A percentile compares a stretch with the other conserved stretches of the same genome.
Evolutionary conservation across 2,113 vertebrate genomes (phyloP).

Genomic region (Ardeotis arabs): DNA sequence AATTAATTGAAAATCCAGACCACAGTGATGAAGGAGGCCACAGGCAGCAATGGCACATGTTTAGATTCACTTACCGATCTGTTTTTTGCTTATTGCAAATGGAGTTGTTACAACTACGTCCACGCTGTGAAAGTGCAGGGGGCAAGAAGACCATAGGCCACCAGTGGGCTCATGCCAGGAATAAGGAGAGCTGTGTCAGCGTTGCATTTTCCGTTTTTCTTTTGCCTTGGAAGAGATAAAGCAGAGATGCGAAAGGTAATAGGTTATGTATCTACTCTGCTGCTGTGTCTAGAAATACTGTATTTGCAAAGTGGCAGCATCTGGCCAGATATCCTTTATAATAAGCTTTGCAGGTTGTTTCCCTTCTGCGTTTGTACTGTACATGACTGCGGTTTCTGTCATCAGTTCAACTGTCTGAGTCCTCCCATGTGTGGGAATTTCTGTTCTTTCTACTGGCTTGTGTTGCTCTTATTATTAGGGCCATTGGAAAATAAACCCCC

Average conservation of each 20-base stretch:
- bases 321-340: neutral
- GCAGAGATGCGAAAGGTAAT: neutral
- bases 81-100: neutral
- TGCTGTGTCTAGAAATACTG: neutral
- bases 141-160: neutral
- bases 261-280: neutral
- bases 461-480: neutral
- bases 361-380: neutral
- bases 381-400: neutral
- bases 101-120: neutral
- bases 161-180: neutral
- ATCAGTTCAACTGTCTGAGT: neutral
- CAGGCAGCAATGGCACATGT: neutral
- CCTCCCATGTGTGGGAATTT: neutral
- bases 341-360: neutral
- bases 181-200: neutral
- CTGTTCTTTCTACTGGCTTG: neutral
- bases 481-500: neutral
- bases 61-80: neutral
- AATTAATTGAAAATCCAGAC: conserved; percentile 43
- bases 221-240: neutral
- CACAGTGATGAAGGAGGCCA: neutral
- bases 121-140: neutral
- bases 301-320: neutral
- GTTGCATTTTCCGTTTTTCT: neutral